Base-by-base conservation (phyloP, 2,888 invertebrate genomes). In the Drosophila hamatofila region DNA sequence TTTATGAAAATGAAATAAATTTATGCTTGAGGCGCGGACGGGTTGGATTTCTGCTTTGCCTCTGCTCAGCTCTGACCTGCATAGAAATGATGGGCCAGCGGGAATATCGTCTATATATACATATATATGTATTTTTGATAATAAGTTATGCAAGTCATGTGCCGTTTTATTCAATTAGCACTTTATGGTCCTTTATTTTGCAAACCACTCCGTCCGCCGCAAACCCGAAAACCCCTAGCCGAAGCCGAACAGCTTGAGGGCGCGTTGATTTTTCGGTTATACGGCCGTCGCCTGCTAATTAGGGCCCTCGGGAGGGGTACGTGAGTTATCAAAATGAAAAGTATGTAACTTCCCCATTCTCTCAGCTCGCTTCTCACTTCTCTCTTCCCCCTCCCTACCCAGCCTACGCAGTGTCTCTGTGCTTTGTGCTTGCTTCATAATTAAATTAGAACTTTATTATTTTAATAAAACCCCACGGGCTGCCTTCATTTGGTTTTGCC, bases 91-190 rank as follows among this genome's bases (percentile, higher is more conserved):
- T 73, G 67, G 58, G 46, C 46, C n/a, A 42, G 37, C 72, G 27
- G 77, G 37, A 62, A 54, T 59, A 46, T 55, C 56, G 52, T 35
- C 54, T 54, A 39, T 35, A 51, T 52, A 48, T 49, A 67, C 61
- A 72, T 42, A 42, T 72, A 69, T 59, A 79, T 65, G 63, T 57
- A 72, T 83, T 72, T 70, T 67, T 81, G 85, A 89, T 88, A 90
- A 91, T 89, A 89, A 89, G 91, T 92, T 91, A 86, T 90, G 90
- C 92, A 82, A 83, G 89, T 91, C 91, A 91, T 91, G 91, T 90
- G 82, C 90, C 89, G 81, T 89, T 89, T 91, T 91, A 92, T 91
- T 91, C 91, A 91, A 91, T 91, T 91, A 91, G 91, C 84, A 86
- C 80, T 84, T 91, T 89, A 90, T 87, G 90, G 91, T 82, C 91